These are phyloP conservation scores for Elgonia sp. DNA, from an alignment of 2,888 invertebrate genomes.

Conservation along the genomic window DNA sequence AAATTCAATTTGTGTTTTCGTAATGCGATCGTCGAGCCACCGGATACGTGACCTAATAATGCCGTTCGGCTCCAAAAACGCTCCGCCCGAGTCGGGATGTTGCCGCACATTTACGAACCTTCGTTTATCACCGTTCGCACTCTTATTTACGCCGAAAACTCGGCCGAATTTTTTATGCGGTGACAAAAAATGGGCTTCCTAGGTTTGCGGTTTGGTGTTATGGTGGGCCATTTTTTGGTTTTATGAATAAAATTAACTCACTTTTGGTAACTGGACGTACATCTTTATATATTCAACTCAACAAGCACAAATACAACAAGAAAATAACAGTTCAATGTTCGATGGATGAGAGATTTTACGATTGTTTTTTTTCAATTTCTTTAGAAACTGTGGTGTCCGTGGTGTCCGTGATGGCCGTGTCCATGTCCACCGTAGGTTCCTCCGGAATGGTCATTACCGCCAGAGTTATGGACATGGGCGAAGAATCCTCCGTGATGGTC, in stretches of 20 bases:
- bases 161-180: background rate
- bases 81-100: background rate
- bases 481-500: slow-evolving; percentile 86
- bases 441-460: slow-evolving; percentile 84
- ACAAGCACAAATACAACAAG: slow-evolving; percentile 54
- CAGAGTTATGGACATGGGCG: slow-evolving; percentile 85
- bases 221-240: background rate
- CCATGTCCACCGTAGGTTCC: slow-evolving; percentile 82
- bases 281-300: slow-evolving; percentile 49
- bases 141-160: slow-evolving; percentile 15
- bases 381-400: background rate
- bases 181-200: background rate
- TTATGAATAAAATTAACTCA: slow-evolving; percentile 23
- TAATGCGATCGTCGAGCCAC: slow-evolving; percentile 70
- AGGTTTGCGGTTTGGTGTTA: background rate
- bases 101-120: slow-evolving; percentile 37
- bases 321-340: slow-evolving; percentile 36
- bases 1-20: slow-evolving; percentile 83
- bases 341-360: background rate
- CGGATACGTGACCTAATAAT: slow-evolving; percentile 82
- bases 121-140: slow-evolving; percentile 49
- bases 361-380: too few species aligned
- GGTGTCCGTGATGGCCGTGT: slow-evolving; percentile 77
- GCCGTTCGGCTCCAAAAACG: slow-evolving; percentile 49
- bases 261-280: slow-evolving; percentile 42